Evolutionary conservation across 1,140 invertebrate species (phyloP), one percentile per base, ranked within the genome.

Genomic region (Leptestheria dahalacensis): DNA sequence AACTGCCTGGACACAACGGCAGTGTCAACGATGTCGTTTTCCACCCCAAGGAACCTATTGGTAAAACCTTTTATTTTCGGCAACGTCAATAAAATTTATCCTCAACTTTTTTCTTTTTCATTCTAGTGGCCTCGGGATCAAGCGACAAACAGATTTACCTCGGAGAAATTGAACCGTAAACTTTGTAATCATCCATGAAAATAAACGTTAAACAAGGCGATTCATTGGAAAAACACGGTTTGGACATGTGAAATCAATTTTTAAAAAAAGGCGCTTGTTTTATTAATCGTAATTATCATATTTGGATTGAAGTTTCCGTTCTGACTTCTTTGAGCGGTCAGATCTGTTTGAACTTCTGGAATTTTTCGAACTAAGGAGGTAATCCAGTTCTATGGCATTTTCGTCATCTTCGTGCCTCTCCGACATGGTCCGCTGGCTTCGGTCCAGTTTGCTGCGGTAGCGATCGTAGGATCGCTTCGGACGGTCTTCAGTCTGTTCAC

Each of bases 1-100:
- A 96, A 75, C 76, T 99, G 56, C 96, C 97, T 1, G 97, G 97
- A 0, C 97, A 99, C 72, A 89, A 91, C 72, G 97, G 96, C 21
- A 90, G 91, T 63, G 91, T 99, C 2, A 99, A 97, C 71, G 92
- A 93, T 69, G 83, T 95, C 1, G 87, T 93, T 71, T 97, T 99
- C 68, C 96, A 99, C 77, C 90, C 89, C 0, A 82, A 81, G 50
- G 94, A 99, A 73, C 90, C 95, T 6, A 88, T 99, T 57, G 71
- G 85, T 87, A 75, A 76, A 75, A 66, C 28, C 21, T 21, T 52
- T 21, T 48, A 21, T 68, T 64, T 51, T 50, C 46, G 26, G 29
- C 20, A 60, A 52, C 25, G 20, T 21, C 29, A 56, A 56, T 24
- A 46, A 57, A 28, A 15, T 23, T 25, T 60, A 46, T 48, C 6